Conservation (phyloP, 2,888 invertebrate species). For the Cerastis rubricosa region DNA sequence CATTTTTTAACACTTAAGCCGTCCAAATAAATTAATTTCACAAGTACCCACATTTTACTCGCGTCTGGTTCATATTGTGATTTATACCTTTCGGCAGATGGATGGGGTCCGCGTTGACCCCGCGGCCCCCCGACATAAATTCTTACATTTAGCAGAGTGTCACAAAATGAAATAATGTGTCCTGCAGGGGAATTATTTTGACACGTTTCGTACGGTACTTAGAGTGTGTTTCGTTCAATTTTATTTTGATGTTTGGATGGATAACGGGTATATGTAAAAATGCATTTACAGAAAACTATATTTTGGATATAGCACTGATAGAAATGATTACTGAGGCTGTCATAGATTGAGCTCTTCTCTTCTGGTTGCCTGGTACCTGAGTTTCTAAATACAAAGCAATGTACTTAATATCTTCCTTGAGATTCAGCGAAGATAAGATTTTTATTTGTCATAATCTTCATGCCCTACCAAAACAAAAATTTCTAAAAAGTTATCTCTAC, state of each 20-base stretch:
- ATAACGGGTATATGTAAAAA: not conserved
- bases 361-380: not conserved
- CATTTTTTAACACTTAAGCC: slow-evolving; percentile 45
- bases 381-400: not conserved
- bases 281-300: not conserved
- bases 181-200: slow-evolving; percentile 79
- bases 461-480: not conserved
- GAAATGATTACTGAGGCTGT: not conserved
- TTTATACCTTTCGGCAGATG: slow-evolving; percentile 75
- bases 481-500: not conserved
- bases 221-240: slow-evolving; percentile 59
- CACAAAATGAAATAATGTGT: slow-evolving; percentile 75
- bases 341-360: not conserved
- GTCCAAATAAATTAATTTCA: slow-evolving; percentile 55
- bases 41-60: slow-evolving; percentile 59
- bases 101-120: slow-evolving; percentile 74
- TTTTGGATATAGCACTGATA: not conserved
- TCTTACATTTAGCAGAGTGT: slow-evolving; percentile 78
- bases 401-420: too few relatives aligned
- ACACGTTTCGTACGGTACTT: slow-evolving; percentile 69
- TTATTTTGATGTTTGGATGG: slow-evolving; percentile 46
- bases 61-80: slow-evolving; percentile 72
- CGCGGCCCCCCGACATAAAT: slow-evolving; percentile 81
- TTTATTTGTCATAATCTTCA: not conserved
- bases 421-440: not conserved